Evolutionary conservation across 1,140 invertebrate genomes (phyloP).

Genomic region (Zaprionus vittiger): DNA sequence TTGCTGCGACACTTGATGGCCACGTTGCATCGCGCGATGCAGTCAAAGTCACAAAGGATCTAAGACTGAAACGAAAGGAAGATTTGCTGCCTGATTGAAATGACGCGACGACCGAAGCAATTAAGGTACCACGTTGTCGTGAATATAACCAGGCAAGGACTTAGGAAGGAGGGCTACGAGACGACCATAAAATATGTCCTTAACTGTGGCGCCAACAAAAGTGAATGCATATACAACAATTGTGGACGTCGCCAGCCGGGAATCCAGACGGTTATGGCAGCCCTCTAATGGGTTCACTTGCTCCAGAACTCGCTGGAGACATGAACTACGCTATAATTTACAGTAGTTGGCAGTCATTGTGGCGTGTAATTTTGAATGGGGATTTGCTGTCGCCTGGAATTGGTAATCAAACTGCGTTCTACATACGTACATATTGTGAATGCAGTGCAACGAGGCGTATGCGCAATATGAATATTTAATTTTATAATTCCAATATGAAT

Average conservation of each 20-base stretch:
- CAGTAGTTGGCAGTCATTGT: slow-evolving; percentile 33
- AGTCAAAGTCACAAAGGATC: slow-evolving; percentile 16
- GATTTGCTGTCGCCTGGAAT: slow-evolving; percentile 29
- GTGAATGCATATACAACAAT: slow-evolving; percentile 60
- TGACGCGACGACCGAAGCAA: slow-evolving; percentile 61
- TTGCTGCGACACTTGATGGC: slow-evolving; percentile 25
- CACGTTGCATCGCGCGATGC: slow-evolving; percentile 32
- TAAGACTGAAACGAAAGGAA: neutral
- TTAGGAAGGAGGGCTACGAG: neutral
- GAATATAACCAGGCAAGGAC: neutral
- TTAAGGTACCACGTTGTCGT: slow-evolving; percentile 47
- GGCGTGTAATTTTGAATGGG: slow-evolving; percentile 37
- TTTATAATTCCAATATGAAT: slow-evolving; percentile 59
- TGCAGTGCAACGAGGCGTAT: slow-evolving; percentile 63
- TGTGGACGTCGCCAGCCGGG: slow-evolving; percentile 54
- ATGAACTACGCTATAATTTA: slow-evolving; percentile 39
- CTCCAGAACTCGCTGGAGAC: neutral
- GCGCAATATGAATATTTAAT: slow-evolving; percentile 75
- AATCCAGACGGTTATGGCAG: neutral
- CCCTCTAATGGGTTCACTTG: slow-evolving; percentile 41
- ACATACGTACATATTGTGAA: slow-evolving; percentile 15
- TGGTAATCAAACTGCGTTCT: slow-evolving; percentile 46
- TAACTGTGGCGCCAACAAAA: slow-evolving; percentile 49
- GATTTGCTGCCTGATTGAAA: slow-evolving; percentile 46
- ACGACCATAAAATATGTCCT: slow-evolving; percentile 44